Conservation (phyloP, 2,888 invertebrate genomes). For the Rutpela maculata region DNA sequence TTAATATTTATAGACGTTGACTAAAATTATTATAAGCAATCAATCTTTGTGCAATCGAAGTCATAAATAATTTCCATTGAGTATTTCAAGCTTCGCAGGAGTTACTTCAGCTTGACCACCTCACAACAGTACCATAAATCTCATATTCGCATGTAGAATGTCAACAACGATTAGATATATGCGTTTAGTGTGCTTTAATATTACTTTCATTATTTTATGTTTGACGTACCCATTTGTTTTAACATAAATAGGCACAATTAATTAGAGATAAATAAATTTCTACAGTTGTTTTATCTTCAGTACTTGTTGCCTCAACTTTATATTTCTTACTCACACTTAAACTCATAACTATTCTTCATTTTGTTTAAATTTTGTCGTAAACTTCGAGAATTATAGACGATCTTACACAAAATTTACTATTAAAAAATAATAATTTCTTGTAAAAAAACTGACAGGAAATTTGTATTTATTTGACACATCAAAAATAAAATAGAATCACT, state of each 20-base stretch:
- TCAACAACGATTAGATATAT: conserved; percentile 31
- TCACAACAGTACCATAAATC: conserved; percentile 27
- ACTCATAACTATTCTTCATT: not conserved
- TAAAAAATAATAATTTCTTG: too few relatives aligned
- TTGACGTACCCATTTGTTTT: conserved; percentile 5
- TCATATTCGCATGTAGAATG: conserved; percentile 35
- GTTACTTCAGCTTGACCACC: conserved; percentile 33
- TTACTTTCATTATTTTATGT: conserved; percentile 24
- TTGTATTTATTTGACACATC: too few relatives aligned
- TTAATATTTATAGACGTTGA: conserved; percentile 25
- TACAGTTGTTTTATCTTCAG: not conserved
- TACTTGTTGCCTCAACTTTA: not conserved
- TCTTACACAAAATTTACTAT: too few relatives aligned
- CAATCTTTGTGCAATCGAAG: conserved; percentile 31
- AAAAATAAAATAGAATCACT: too few relatives aligned
- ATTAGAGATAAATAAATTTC: conserved; percentile 15
- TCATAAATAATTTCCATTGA: conserved; percentile 38
- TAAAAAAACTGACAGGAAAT: too few relatives aligned
- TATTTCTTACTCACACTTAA: not conserved
- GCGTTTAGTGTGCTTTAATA: conserved; percentile 16
- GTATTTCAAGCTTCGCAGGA: conserved; percentile 30
- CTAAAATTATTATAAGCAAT: conserved; percentile 24
- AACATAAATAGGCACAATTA: not conserved
- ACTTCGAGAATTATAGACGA: too few relatives aligned
- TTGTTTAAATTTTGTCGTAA: not conserved